phyloP scores from a whole-genome alignment of 2,113 vertebrate species.

The Pavo muticus region DNA sequence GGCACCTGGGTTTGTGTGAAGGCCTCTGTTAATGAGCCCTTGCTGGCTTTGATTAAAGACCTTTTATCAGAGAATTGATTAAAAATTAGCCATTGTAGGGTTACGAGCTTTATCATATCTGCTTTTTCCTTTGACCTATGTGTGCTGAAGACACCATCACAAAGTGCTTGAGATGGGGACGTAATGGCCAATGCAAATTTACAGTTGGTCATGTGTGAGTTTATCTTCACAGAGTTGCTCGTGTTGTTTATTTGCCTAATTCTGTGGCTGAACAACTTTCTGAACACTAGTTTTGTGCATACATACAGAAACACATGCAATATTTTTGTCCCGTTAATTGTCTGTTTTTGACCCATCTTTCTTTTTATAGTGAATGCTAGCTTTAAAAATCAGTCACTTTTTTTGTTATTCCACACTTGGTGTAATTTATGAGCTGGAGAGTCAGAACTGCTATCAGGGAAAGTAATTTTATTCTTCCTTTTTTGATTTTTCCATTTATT shows the following conservation, averaged over 20 bases:
- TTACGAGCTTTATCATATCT: background rate
- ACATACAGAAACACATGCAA: rapidly evolving
- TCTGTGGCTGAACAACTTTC: background rate
- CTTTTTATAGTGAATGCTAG: background rate
- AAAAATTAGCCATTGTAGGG: background rate
- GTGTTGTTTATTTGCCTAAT: background rate
- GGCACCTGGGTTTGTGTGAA: background rate
- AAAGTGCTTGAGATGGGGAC: background rate
- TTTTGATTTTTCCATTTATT: background rate
- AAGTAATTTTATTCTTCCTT: background rate
- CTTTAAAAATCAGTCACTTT: background rate
- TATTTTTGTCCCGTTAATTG: background rate
- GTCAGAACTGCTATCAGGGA: background rate
- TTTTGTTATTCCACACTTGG: background rate
- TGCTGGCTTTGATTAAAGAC: background rate
- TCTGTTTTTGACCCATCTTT: background rate
- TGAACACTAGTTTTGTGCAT: background rate
- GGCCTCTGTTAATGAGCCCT: background rate
- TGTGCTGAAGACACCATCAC: background rate
- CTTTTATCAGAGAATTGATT: background rate
- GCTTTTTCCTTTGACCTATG: background rate
- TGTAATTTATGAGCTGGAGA: background rate
- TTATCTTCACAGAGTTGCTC: background rate
- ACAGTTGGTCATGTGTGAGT: background rate
- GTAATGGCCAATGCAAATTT: background rate